Percentiles rank a stretch among this genome's conserved stretches.
Conservation (phyloP, 2,888 invertebrate genomes). For the Ceriagrion tenellum region DNA sequence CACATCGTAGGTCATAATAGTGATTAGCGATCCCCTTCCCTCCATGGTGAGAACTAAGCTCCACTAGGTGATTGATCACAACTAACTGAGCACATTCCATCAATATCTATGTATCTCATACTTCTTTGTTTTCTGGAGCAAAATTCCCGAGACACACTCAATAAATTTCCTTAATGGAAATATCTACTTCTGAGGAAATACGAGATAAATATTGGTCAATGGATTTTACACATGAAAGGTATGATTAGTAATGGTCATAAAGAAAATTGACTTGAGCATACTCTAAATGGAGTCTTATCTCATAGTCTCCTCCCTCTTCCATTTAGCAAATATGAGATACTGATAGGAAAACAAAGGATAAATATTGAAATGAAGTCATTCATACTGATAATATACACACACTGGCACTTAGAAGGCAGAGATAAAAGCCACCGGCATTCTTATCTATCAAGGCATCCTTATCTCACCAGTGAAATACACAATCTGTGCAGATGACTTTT, state of each 20-base stretch:
- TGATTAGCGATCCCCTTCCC: conserved; percentile 7
- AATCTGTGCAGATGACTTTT: background rate
- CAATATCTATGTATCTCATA: background rate
- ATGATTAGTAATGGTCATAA: background rate
- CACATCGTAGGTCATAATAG: conserved; percentile 29
- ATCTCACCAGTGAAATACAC: conserved; percentile 22
- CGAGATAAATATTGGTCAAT: conserved; percentile 39
- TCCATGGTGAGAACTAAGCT: conserved; percentile 8
- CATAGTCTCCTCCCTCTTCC: background rate
- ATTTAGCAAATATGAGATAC: conserved; percentile 46
- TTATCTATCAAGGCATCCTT: background rate
- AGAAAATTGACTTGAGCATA: background rate
- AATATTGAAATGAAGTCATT: conserved; percentile 43
- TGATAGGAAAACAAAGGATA: background rate
- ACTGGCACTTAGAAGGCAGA: background rate
- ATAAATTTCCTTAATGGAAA: conserved; percentile 35
- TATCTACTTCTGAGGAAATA: background rate
- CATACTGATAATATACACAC: background rate
- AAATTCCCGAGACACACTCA: background rate
- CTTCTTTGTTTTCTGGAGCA: background rate
- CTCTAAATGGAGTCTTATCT: conserved; percentile 49
- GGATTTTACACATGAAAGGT: conserved; percentile 31
- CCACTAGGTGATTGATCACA: conserved; percentile 21
- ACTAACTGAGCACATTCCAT: background rate
- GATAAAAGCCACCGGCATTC: conserved; percentile 14